These are phyloP conservation scores for Acipenser oxyrinchus DNA, from an alignment of 2,797 vertebrate genomes.

Conservation along the genomic window DNA sequence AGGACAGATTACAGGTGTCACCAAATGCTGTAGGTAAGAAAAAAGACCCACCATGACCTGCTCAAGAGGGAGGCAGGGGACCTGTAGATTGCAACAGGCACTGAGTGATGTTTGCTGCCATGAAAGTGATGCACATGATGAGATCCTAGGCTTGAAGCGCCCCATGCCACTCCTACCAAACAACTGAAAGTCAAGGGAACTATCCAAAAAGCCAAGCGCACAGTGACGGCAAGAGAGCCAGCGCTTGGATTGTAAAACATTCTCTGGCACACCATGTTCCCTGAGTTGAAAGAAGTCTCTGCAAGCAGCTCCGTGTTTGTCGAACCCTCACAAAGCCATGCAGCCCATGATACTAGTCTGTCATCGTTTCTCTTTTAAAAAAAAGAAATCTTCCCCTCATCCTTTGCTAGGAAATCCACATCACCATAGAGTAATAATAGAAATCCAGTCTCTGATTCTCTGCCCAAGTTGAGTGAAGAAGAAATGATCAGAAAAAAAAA, in stretches of 20 bases:
- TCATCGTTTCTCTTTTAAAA: neutral
- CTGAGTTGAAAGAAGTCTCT: constrained; percentile 55
- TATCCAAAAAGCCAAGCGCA: constrained; percentile 81
- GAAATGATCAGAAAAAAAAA: neutral
- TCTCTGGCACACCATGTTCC: constrained; percentile 70
- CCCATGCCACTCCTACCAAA: constrained; percentile 77
- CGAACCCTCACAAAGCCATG: constrained; percentile 38
- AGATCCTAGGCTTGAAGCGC: constrained; percentile 69
- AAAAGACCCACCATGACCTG: constrained; percentile 89
- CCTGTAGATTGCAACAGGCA: constrained; percentile 94
- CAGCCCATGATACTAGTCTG: neutral
- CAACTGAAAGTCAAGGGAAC: constrained; percentile 78
- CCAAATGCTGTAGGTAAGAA: no score
- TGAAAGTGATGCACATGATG: constrained; percentile 80
- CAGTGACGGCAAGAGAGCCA: constrained; percentile 50
- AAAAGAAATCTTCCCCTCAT: neutral
- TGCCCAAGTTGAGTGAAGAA: neutral
- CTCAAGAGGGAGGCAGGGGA: constrained; percentile 91
- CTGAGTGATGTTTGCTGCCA: constrained; percentile 82
- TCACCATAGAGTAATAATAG: constrained; percentile 16
- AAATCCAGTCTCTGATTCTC: constrained; percentile 4
- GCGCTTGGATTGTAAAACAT: constrained; percentile 43
- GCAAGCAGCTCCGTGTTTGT: constrained; percentile 33
- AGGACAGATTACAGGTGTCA: neutral
- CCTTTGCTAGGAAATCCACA: constrained; percentile 50